phyloP scores from a whole-genome alignment of 1,140 invertebrate genomes.

The Andrena cerasifolii region DNA sequence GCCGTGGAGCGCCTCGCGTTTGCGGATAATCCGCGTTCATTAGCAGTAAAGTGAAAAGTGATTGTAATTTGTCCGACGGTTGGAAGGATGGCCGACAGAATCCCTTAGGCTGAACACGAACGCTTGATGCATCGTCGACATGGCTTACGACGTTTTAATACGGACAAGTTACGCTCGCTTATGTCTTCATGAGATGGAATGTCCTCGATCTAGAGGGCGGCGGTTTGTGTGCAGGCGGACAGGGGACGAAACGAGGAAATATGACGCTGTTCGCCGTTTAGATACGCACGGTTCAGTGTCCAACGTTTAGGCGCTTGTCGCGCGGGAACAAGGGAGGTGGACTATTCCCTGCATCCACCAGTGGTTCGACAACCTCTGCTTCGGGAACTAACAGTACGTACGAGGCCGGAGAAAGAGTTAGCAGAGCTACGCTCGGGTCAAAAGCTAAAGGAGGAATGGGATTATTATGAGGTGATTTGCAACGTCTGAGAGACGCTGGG shows the following conservation, averaged over 20 bases:
- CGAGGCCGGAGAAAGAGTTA: not conserved
- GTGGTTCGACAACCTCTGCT: too few relatives aligned
- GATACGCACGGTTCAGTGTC: not conserved
- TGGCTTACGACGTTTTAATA: conserved; percentile 64
- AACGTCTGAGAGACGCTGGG: conserved; percentile 25
- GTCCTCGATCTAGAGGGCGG: conserved; percentile 21
- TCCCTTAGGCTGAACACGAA: conserved; percentile 36
- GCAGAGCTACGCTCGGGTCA: not conserved
- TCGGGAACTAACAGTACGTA: too few relatives aligned
- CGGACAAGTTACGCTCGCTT: conserved; percentile 55
- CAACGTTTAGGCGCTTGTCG: not conserved
- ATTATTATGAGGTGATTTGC: conserved; percentile 47
- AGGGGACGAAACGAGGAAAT: conserved; percentile 27
- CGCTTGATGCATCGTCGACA: conserved; percentile 54
- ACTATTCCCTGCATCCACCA: too few relatives aligned
- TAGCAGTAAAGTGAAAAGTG: conserved; percentile 58
- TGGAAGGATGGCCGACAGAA: conserved; percentile 34
- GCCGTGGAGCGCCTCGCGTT: not conserved
- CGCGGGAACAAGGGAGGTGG: too few relatives aligned
- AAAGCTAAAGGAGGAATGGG: conserved; percentile 27
- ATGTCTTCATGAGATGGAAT: conserved; percentile 61
- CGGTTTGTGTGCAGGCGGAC: conserved; percentile 7
- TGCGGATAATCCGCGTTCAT: conserved; percentile 45
- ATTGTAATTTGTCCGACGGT: conserved; percentile 49
- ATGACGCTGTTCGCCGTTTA: not conserved